These are phyloP conservation scores for Laothoe populi DNA, from an alignment of 2,888 invertebrate species.

Conservation along the genomic window DNA sequence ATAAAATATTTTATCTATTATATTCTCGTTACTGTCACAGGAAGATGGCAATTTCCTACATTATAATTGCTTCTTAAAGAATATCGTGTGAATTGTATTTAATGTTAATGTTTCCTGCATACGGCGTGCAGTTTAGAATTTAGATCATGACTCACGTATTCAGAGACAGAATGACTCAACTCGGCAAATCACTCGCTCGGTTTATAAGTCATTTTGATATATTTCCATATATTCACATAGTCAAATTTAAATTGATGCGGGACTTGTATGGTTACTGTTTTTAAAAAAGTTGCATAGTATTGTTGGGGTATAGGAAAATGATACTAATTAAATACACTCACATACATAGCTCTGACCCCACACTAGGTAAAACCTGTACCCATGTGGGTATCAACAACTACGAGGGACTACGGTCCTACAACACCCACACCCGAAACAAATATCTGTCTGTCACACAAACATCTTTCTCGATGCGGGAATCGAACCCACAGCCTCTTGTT, in stretches of 20 bases:
- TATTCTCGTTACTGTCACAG: background rate
- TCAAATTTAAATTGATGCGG: background rate
- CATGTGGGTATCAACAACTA: too few relatives aligned
- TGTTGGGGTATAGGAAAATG: too few relatives aligned
- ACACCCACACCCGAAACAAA: too few relatives aligned
- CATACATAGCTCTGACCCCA: too few relatives aligned
- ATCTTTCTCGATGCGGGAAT: too few relatives aligned
- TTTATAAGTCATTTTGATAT: background rate
- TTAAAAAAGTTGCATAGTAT: too few relatives aligned
- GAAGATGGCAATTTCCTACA: background rate
- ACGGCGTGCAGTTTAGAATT: too few relatives aligned
- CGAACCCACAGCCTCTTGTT: too few relatives aligned
- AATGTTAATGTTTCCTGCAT: slow-evolving; percentile 13
- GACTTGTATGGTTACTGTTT: background rate
- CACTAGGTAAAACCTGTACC: too few relatives aligned
- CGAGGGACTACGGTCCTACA: too few relatives aligned
- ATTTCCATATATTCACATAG: background rate
- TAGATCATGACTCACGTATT: slow-evolving; percentile 11
- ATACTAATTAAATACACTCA: too few relatives aligned
- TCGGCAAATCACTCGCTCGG: background rate
- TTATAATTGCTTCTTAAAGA: background rate
- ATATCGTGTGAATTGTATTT: background rate
- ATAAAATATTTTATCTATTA: background rate
- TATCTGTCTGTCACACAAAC: too few relatives aligned
- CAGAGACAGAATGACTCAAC: slow-evolving; percentile 4